These are phyloP conservation scores for Neodiprion lecontei DNA, from an alignment of 1,140 invertebrate species.

Conservation along the genomic window DNA sequence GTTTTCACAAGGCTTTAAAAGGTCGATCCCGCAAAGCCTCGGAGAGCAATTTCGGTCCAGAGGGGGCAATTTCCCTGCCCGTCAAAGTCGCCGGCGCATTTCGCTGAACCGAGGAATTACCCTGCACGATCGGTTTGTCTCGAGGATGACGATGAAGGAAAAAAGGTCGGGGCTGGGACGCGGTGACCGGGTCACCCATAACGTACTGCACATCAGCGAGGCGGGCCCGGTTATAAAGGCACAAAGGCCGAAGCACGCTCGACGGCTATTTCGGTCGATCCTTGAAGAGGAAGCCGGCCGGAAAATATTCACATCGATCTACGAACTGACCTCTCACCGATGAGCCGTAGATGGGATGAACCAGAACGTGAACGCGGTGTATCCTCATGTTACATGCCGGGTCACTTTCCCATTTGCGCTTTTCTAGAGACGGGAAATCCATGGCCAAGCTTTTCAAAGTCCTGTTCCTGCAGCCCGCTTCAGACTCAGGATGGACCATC, in stretches of 20 bases:
- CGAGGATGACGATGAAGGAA: too few species aligned
- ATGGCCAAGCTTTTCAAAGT: not conserved
- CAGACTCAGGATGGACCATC: too few species aligned
- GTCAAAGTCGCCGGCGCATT: not conserved
- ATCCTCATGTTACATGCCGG: not conserved
- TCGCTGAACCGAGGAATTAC: not conserved
- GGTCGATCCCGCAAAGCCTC: too few species aligned
- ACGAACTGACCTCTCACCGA: slow-evolving; percentile 23
- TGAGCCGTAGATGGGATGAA: too few species aligned
- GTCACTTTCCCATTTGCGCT: not conserved
- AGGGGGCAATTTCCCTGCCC: too few species aligned
- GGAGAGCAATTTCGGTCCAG: too few species aligned
- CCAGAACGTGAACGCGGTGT: too few species aligned
- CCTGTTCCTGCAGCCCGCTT: not conserved
- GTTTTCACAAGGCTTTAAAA: too few species aligned
- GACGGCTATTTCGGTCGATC: slow-evolving; percentile 44
- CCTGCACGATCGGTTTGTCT: too few species aligned
- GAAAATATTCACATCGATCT: slow-evolving; percentile 49
- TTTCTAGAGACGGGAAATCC: not conserved
- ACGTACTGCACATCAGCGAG: not conserved
- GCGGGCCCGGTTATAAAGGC: slow-evolving; percentile 12
- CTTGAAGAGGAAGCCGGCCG: slow-evolving; percentile 34
- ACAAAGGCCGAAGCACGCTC: slow-evolving; percentile 39
- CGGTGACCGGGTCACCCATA: not conserved
- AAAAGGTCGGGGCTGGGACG: not conserved